These are phyloP conservation scores for Leuctra nigra DNA, from an alignment of 2,888 invertebrate species.

Conservation along the genomic window DNA sequence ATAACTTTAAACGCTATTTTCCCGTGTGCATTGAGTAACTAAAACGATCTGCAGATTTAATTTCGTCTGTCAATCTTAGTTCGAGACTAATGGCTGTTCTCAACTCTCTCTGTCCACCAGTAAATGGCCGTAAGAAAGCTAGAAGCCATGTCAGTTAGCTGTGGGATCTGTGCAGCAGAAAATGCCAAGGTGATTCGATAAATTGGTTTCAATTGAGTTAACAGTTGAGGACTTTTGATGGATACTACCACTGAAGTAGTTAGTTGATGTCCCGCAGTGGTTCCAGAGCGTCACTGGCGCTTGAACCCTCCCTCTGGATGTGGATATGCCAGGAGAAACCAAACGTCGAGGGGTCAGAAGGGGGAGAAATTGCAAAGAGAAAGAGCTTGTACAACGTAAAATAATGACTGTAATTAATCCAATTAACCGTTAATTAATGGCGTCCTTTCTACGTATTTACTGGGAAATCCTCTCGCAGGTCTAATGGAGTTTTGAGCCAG, in stretches of 20 bases:
- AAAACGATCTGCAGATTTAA: too few species aligned
- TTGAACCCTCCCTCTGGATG: constrained; percentile 19
- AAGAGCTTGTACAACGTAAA: constrained; percentile 34
- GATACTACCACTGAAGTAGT: too few species aligned
- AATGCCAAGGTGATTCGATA: constrained; percentile 15
- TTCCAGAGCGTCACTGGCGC: constrained; percentile 30
- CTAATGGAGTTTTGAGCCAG: constrained; percentile 45
- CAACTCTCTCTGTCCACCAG: too few species aligned
- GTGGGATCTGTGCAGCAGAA: neutral
- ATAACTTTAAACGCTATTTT: too few species aligned
- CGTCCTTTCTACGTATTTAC: constrained; percentile 44
- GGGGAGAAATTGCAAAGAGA: constrained; percentile 16
- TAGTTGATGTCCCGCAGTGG: constrained; percentile 21
- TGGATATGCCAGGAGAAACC: neutral
- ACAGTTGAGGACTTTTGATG: constrained; percentile 15
- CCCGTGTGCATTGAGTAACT: too few species aligned
- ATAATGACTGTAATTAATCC: constrained; percentile 49
- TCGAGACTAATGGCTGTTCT: too few species aligned
- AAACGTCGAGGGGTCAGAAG: constrained; percentile 21
- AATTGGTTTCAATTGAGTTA: constrained; percentile 25
- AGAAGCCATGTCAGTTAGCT: too few species aligned
- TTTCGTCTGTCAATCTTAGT: too few species aligned
- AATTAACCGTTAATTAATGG: constrained; percentile 49
- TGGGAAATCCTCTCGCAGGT: constrained; percentile 37
- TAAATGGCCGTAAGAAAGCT: too few species aligned